A percentile compares a stretch with the other conserved stretches of the same genome.
phyloP scores from a whole-genome alignment of 1,140 invertebrate genomes.

The Caenorhabditis latens region DNA sequence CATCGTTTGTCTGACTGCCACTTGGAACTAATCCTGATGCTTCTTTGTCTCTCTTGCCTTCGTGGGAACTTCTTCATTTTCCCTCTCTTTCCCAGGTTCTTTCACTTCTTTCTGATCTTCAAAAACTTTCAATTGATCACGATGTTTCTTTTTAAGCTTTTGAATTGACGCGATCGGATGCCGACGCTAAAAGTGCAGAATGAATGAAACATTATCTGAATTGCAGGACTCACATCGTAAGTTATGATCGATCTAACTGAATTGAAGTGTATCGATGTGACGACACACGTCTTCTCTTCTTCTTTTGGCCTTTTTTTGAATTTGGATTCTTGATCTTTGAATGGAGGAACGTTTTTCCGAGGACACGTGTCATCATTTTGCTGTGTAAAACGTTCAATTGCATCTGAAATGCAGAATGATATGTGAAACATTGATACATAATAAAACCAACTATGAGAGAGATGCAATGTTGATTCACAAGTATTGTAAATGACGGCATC shows the following conservation, averaged over 20 bases:
- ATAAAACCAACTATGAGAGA: background rate
- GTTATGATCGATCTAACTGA: background rate
- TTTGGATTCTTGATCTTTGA: background rate
- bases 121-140: background rate
- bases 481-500: conserved; percentile 18
- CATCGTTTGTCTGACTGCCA: too few relatives aligned
- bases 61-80: background rate
- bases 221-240: background rate
- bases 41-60: too few relatives aligned
- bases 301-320: background rate
- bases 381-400: conserved; percentile 16
- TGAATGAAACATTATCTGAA: background rate
- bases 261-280: background rate
- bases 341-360: background rate
- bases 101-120: background rate
- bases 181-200: background rate
- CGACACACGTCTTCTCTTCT: background rate
- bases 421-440: background rate
- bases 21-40: too few relatives aligned
- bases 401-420: background rate
- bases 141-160: conserved; percentile 34
- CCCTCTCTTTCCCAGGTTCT: background rate
- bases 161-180: background rate
- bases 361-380: background rate
- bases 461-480: background rate